phyloP scores from a whole-genome alignment of 35 echinoderm and acorn worm genomes.

The Anneissia japonica region DNA sequence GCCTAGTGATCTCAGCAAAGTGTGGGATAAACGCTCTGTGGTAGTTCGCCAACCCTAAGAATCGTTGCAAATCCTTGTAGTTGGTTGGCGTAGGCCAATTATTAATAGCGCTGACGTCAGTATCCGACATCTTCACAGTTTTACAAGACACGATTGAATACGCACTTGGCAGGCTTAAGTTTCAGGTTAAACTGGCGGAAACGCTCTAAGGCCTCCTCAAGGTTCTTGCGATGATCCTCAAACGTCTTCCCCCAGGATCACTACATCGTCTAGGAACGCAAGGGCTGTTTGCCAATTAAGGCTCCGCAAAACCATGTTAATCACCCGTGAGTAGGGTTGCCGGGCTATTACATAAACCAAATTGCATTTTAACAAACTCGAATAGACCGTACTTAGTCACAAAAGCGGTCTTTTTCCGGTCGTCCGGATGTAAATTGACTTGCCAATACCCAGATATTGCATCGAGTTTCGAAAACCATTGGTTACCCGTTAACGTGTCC shows the following conservation, averaged over 20 bases:
- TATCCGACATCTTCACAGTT: background rate
- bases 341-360: background rate
- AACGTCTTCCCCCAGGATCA: conserved; percentile 16
- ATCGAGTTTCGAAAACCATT: conserved; percentile 4
- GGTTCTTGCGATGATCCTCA: conserved; percentile 5
- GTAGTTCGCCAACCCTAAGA: conserved; percentile 38
- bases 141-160: conserved; percentile 3
- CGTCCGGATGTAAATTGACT: background rate
- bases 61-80: conserved; percentile 8
- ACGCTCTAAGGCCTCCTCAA: background rate
- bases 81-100: conserved; percentile 19
- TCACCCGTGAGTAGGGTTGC: conserved; percentile 12
- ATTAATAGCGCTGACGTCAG: conserved; percentile 9
- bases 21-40: conserved; percentile 35
- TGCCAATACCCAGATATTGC: conserved; percentile 12
- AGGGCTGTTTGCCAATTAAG: conserved; percentile 22
- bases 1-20: conserved; percentile 13
- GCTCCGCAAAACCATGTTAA: conserved; percentile 8
- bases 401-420: background rate
- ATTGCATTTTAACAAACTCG: conserved; percentile 10
- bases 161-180: conserved; percentile 30
- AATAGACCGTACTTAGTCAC: conserved; percentile 10
- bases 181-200: conserved; percentile 19
- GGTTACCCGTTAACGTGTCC: background rate
- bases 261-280: conserved; percentile 30